Evolutionary conservation across 1,140 invertebrate species (phyloP), one percentile per base, ranked within the genome.

Genomic region (Caenorhabditis briggsae): DNA sequence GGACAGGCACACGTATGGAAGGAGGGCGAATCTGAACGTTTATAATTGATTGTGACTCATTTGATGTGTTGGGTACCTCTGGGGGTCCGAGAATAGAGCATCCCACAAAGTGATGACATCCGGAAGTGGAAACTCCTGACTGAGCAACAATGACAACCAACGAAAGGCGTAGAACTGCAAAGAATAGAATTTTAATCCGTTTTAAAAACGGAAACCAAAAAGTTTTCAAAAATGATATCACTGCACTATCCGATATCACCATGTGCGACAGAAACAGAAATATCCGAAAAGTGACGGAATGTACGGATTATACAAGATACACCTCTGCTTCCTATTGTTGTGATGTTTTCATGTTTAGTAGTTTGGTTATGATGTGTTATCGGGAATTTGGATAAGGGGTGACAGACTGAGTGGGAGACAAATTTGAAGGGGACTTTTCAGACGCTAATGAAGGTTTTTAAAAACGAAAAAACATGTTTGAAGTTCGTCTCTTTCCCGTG

Each of bases 121-220:
- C 1, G 97, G 97, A 85, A 99, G 93, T 48, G 96, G 95, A 94
- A 99, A 99, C 93, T 99, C 97, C 94, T 99, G 98, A 25, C 97
- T 98, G 2, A 99, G 93, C 33, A 99, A 93, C n/a, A 99, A 93
- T 0, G 97, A 98, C 18, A 99, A 94, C 97, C 97, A 99, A 91
- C 96, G 96, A 93, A 98, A 98, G 91, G 96, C 96, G 91, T 96
- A 99, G 93, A 96, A 99, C 85, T 86, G 74, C 33, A 41, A 84
- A 61, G 64, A 46, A 9, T 20, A 58, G n/a, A 58, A 18, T 58
- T 58, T n/a, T 58, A 58, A 58, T 58, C 56, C 18, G 11, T 53
- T 16, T 58, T 58, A n/a, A 2, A 3, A 33, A 61, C 7, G 18
- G 23, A 61, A 18, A 61, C 25, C 11, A 33, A 3, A 82, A 48